Percentiles rank a stretch among this genome's conserved stretches.
These are phyloP conservation scores for Otolemur crassicaudatus DNA, from an alignment of 2,797 vertebrate species.

Conservation along the genomic window DNA sequence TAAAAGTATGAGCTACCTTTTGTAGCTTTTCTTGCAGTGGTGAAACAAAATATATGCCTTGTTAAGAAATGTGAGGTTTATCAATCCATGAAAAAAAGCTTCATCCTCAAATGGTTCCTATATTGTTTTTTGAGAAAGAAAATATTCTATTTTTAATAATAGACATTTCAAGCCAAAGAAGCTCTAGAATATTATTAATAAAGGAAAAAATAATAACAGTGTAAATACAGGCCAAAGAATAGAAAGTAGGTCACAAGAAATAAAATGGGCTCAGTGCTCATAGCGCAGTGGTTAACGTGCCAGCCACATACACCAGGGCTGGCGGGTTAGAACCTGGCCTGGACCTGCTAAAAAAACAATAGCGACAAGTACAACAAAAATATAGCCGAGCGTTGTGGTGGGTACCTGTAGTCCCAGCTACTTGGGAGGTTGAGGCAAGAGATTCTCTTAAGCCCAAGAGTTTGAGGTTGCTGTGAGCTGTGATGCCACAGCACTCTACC, in stretches of 20 bases:
- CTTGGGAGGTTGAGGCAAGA: no score
- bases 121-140: conserved; percentile 49
- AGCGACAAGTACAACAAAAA: no score
- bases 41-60: conserved; percentile 48
- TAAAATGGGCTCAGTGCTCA: not conserved
- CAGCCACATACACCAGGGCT: no score
- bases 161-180: conserved; percentile 53
- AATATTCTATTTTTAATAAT: conserved; percentile 37
- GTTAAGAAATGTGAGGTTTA: conserved; percentile 26
- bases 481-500: no score
- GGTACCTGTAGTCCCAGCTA: no score
- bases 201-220: conserved; percentile 29
- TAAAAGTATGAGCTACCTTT: not conserved
- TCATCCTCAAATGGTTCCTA: conserved; percentile 26
- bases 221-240: conserved; percentile 18
- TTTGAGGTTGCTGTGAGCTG: no score
- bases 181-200: conserved; percentile 45
- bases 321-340: no score
- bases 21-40: conserved; percentile 19
- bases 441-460: no score
- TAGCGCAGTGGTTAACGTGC: no score
- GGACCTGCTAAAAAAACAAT: no score
- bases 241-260: not conserved
- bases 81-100: conserved; percentile 52
- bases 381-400: no score